A percentile compares a stretch with the other conserved stretches of the same genome.
Evolutionary conservation across 2,797 vertebrate genomes (phyloP).

Genomic region (Neosilurus hyrtlii): DNA sequence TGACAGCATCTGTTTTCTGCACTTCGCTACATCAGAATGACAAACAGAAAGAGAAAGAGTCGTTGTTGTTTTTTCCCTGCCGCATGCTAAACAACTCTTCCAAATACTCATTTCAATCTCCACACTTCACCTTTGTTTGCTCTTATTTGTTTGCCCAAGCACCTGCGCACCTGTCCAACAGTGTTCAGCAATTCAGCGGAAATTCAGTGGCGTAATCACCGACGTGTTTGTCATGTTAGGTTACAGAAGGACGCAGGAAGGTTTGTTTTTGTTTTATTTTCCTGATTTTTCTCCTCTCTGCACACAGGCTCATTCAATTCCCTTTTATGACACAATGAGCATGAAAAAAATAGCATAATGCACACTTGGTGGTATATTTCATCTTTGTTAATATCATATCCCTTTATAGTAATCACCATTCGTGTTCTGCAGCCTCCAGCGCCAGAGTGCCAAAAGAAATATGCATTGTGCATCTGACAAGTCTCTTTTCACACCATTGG

Average conservation of each 20-base stretch:
- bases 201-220: neutral
- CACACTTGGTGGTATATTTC: neutral
- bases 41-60: neutral
- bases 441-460: neutral
- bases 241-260: neutral
- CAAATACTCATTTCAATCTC: neutral
- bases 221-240: neutral
- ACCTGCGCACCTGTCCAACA: slow-evolving; percentile 1
- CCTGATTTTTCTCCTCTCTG: neutral
- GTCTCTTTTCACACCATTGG: neutral
- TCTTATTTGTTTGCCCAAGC: neutral
- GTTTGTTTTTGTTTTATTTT: neutral
- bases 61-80: neutral
- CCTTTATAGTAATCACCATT: neutral
- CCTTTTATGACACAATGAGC: neutral
- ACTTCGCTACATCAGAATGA: neutral
- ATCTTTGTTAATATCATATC: neutral
- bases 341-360: neutral
- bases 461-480: neutral
- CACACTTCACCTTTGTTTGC: neutral
- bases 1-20: neutral
- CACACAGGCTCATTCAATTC: neutral
- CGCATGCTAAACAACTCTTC: neutral
- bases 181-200: neutral
- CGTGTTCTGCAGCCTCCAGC: neutral